These are phyloP conservation scores for Galbula dea DNA, from an alignment of 2,113 vertebrate genomes.

Conservation along the genomic window DNA sequence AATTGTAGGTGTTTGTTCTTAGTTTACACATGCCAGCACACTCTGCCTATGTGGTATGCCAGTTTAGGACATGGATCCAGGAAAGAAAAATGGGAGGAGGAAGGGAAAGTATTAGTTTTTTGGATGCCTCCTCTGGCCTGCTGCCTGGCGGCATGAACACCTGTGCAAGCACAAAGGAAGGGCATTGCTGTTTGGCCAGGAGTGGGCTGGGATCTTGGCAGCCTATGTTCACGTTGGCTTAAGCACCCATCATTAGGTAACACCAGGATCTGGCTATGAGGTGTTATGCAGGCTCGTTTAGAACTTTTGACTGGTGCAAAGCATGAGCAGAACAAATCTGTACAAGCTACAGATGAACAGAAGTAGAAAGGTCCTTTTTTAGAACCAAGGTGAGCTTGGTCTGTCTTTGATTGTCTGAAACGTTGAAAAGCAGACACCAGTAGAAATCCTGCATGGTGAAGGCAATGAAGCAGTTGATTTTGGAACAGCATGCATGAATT, in stretches of 20 bases:
- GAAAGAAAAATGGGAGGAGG: neutral
- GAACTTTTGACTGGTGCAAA: neutral
- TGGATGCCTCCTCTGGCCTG: neutral
- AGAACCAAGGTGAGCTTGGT: neutral
- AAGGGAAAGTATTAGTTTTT: neutral
- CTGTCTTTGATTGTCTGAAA: neutral
- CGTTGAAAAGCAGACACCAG: neutral
- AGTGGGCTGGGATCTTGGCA: neutral
- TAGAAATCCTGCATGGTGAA: neutral
- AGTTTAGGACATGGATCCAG: neutral
- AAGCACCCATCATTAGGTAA: neutral
- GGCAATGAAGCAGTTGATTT: neutral
- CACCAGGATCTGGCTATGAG: neutral
- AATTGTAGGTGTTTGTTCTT: neutral
- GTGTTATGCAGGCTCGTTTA: neutral
- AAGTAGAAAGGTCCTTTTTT: neutral
- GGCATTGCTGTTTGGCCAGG: neutral
- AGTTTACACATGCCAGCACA: fast-evolving
- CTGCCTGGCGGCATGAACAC: neutral
- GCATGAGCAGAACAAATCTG: neutral
- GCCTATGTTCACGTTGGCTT: neutral
- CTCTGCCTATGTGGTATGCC: neutral
- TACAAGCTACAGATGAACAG: neutral
- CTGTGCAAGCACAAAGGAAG: neutral
- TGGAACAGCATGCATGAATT: slow-evolving; percentile 3